A percentile compares a stretch with the other conserved stretches of the same genome.
Conservation (phyloP, 37 sponge, comb jelly and placozoan genomes). For the Corticium candelabrum region DNA sequence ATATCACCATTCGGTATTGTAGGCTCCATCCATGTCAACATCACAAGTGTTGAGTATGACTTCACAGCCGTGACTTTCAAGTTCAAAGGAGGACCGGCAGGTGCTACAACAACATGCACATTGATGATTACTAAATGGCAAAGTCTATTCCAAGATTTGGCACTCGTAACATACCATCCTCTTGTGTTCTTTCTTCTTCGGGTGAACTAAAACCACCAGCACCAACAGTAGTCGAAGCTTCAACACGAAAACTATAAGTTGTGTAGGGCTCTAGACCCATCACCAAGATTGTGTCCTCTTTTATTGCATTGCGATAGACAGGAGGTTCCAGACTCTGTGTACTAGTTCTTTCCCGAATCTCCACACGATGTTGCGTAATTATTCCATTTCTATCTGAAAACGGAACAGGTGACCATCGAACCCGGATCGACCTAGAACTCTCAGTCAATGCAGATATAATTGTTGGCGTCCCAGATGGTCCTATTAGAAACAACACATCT, state of each 20-base stretch:
- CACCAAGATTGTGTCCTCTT: not conserved
- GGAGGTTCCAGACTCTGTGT: too few species aligned
- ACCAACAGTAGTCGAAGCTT: not conserved
- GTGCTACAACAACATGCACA: too few species aligned
- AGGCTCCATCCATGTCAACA: not conserved
- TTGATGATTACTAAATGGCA: too few species aligned
- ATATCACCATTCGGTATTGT: constrained; percentile 43
- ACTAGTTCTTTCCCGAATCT: not conserved
- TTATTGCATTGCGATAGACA: not conserved
- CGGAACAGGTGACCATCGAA: constrained; percentile 8
- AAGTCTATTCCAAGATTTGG: too few species aligned
- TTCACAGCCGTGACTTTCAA: too few species aligned
- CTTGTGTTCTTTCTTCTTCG: not conserved
- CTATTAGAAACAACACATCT: not conserved
- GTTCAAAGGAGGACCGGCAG: not conserved
- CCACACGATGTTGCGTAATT: constrained; percentile 15
- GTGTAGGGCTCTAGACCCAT: not conserved
- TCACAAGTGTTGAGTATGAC: too few species aligned
- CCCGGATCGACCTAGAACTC: constrained; percentile 11
- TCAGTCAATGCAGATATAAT: not conserved
- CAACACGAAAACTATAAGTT: not conserved
- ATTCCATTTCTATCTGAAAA: constrained; percentile 16
- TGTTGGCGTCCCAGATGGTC: not conserved
- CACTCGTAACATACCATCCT: not conserved
- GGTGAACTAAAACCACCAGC: not conserved